Conservation (phyloP, 2,888 invertebrate species). For the Nineta flava region DNA sequence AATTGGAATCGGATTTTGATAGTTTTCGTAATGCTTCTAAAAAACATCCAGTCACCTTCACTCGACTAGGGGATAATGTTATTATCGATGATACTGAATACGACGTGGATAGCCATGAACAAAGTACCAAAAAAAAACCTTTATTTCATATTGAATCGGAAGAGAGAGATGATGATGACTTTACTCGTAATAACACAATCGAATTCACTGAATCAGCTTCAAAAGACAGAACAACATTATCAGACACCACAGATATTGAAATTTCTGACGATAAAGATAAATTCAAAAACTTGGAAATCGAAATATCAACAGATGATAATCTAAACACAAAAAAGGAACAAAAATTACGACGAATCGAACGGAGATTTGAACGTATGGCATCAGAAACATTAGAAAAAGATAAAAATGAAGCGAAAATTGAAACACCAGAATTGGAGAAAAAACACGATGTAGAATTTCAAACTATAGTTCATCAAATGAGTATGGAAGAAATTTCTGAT, state of each 20-base stretch:
- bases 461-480: conserved; percentile 32
- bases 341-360: conserved; percentile 29
- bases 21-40: not conserved
- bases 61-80: not conserved
- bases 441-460: conserved; percentile 28
- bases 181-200: conserved; percentile 9
- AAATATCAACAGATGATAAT: conserved; percentile 13
- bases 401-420: conserved; percentile 18
- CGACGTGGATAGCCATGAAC: conserved; percentile 8
- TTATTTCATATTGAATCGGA: conserved; percentile 31
- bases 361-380: conserved; percentile 34
- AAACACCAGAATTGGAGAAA: conserved; percentile 24
- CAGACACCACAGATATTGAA: conserved; percentile 15
- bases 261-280: conserved; percentile 26
- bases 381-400: conserved; percentile 29
- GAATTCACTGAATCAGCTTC: conserved; percentile 5
- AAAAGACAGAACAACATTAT: conserved; percentile 13
- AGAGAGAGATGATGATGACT: conserved; percentile 21
- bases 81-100: conserved; percentile 4
- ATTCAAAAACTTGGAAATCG: conserved; percentile 24
- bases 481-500: conserved; percentile 32
- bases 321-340: conserved; percentile 12
- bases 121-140: conserved; percentile 21
- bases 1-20: not conserved
- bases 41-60: not conserved